Conservation (phyloP, 2,113 vertebrate genomes). For the Xiphias gladius region DNA sequence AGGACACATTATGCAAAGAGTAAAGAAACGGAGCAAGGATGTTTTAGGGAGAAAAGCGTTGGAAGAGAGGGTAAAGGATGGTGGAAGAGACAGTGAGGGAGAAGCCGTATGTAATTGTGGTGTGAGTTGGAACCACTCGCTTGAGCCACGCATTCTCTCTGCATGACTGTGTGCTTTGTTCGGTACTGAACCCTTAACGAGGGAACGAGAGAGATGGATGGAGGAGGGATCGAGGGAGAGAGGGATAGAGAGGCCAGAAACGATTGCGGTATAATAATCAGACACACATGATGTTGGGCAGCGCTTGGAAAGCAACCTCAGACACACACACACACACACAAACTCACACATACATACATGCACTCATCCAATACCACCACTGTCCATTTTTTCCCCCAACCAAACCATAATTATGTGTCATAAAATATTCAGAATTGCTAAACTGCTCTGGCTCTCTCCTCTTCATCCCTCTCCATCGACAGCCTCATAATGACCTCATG, state of each 20-base stretch:
- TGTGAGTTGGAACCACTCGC: constrained; percentile 60
- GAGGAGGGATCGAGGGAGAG: constrained; percentile 49
- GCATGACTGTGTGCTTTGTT: constrained; percentile 81
- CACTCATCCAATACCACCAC: constrained; percentile 57
- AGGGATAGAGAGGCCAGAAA: constrained; percentile 59
- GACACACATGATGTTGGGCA: constrained; percentile 75
- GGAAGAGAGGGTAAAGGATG: constrained; percentile 42
- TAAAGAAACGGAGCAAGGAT: constrained; percentile 51
- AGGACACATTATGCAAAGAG: constrained; percentile 63
- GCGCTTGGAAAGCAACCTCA: constrained; percentile 38
- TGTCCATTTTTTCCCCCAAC: constrained; percentile 59
- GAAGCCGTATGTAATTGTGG: constrained; percentile 74
- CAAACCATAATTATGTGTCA: constrained; percentile 81
- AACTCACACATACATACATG: constrained; percentile 16
- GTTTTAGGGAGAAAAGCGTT: constrained; percentile 48
- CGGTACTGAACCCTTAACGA: constrained; percentile 62
- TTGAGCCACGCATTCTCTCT: constrained; percentile 72
- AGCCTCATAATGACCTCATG: constrained; percentile 80
- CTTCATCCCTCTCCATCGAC: constrained; percentile 74
- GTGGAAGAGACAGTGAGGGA: constrained; percentile 63
- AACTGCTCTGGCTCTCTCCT: constrained; percentile 78
- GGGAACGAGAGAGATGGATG: constrained; percentile 67
- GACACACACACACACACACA: constrained; percentile 39
- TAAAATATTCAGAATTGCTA: constrained; percentile 82
- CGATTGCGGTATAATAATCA: constrained; percentile 79